These are phyloP conservation scores for Lithophane leautieri DNA, from an alignment of 2,888 invertebrate genomes.

Conservation along the genomic window DNA sequence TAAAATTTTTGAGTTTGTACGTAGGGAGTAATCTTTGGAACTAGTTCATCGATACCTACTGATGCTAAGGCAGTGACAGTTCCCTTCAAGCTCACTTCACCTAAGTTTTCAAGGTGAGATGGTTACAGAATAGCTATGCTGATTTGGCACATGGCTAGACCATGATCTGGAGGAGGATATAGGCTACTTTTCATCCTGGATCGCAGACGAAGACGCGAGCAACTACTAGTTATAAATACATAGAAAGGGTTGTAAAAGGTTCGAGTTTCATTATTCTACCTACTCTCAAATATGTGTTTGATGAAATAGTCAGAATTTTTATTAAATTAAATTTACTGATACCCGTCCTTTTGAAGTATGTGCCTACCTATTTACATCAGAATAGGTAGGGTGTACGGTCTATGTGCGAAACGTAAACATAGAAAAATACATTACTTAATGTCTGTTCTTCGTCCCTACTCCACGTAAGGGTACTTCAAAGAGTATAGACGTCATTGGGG, in stretches of 20 bases:
- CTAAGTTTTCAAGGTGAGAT: no score
- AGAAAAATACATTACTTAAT: slow-evolving; percentile 11
- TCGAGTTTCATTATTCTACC: neutral
- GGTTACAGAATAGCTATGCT: no score
- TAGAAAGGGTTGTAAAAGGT: neutral
- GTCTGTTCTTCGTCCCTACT: slow-evolving; percentile 35
- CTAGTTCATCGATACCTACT: no score
- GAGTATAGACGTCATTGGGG: neutral
- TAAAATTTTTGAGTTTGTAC: no score
- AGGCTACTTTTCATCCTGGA: no score
- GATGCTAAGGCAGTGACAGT: no score
- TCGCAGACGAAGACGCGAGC: no score
- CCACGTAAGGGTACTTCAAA: slow-evolving; percentile 16
- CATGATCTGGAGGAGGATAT: no score
- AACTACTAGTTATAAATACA: neutral
- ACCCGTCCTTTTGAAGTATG: neutral
- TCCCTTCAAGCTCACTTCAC: no score
- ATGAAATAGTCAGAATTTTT: neutral
- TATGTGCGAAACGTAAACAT: neutral
- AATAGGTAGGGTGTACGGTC: neutral
- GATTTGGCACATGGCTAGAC: no score
- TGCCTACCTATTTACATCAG: neutral
- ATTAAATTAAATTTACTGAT: neutral
- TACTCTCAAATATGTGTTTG: neutral
- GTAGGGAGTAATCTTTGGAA: neutral